Conservation (phyloP, 2,888 invertebrate species). For the Steromphala cineraria region DNA sequence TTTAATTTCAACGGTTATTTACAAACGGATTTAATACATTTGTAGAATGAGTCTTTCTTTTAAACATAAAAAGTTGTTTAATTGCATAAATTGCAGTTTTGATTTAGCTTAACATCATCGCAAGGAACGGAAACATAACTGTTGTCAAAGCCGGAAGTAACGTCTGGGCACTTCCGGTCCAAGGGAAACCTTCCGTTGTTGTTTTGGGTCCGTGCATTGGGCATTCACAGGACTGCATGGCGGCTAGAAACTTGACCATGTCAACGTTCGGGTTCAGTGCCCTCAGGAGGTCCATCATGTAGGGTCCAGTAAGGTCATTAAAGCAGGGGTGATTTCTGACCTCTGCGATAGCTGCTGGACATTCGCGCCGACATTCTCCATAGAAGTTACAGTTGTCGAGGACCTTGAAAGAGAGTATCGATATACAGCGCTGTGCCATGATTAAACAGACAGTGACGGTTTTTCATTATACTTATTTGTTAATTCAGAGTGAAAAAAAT, state of each 20-base stretch:
- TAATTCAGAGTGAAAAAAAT: too few relatives aligned
- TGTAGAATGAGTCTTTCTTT: too few relatives aligned
- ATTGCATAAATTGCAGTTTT: too few relatives aligned
- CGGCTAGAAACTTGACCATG: conserved; percentile 9
- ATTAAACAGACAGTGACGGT: too few relatives aligned
- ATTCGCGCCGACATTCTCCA: conserved; percentile 23
- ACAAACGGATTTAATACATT: too few relatives aligned
- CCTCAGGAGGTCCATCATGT: conserved; percentile 7
- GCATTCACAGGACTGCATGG: conserved; percentile 3
- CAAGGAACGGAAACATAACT: too few relatives aligned
- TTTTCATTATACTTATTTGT: too few relatives aligned
- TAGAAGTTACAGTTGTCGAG: conserved; percentile 22
- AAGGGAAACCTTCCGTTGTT: neutral
- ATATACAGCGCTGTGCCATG: too few relatives aligned
- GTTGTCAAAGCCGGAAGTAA: too few relatives aligned
- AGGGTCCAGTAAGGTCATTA: conserved; percentile 22
- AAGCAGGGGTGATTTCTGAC: conserved; percentile 28
- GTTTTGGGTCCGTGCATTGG: neutral
- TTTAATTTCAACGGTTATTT: too few relatives aligned
- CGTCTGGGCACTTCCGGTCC: neutral
- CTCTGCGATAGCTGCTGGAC: conserved; percentile 7
- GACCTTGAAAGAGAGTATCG: neutral
- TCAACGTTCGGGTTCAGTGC: neutral
- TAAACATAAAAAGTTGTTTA: too few relatives aligned
- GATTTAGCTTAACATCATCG: too few relatives aligned